Evolutionary conservation across 1,140 invertebrate species (phyloP), one percentile per base, ranked within the genome.

Genomic region (Neoseiulus cucumeris): DNA sequence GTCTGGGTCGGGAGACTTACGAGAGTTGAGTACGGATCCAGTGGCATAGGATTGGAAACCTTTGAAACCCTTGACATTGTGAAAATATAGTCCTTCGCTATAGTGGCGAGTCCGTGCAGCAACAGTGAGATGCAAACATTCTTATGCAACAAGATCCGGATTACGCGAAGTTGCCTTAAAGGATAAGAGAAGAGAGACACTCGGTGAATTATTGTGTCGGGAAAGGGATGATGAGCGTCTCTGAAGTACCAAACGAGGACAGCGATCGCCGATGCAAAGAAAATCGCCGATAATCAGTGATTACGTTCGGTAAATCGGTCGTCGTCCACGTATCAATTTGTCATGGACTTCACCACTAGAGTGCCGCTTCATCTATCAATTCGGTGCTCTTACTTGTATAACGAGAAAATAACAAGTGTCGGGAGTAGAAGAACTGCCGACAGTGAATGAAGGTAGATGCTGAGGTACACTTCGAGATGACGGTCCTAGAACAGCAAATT

Each of bases 361-460:
- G n/a, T n/a, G n/a, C n/a, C n/a, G n/a, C n/a, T n/a, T n/a, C n/a
- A n/a, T n/a, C n/a, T n/a, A n/a, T n/a, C n/a, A n/a, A n/a, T n/a
- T n/a, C n/a, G n/a, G n/a, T n/a, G n/a, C n/a, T 29, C 51, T 59
- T 59, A 59, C 51, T 59, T 59, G 51, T 59, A 59, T 18, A 59
- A 17, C 22, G 51, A 59, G 9, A 59, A 59, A 33, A 59, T 59
- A 33, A 59, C 51, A 33, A 59, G 51, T 2, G 51, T 59, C 22
- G 51, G 51, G 17, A 59, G 12, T 59, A 59, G 51, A 17, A 59
- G 51, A 2, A 59, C 51, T 14, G 51, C 51, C 51, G 51, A 59
- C 25, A 59, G 51, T 33, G 51, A 59, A 59, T 59, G 51, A n/a
- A 59, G 51, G 33, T 59, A 59, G 33, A 59, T 59, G 22, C 51